These are phyloP conservation scores for Ormyrus rosae DNA, from an alignment of 2,888 invertebrate species.

Conservation along the genomic window DNA sequence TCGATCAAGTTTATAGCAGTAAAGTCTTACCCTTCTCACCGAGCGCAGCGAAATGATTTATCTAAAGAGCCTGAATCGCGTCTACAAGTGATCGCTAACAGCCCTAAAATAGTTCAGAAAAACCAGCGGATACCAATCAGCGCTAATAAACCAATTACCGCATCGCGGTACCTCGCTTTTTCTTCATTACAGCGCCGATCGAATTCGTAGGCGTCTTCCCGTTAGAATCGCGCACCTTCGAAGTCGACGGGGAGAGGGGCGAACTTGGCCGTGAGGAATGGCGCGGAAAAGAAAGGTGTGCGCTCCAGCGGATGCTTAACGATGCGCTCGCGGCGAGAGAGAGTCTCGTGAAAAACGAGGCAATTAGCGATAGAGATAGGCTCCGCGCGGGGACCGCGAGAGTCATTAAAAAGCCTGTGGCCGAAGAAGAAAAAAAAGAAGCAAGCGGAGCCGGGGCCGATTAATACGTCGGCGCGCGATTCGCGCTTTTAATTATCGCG, in stretches of 20 bases:
- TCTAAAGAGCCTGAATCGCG: too few relatives aligned
- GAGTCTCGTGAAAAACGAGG: constrained; percentile 59
- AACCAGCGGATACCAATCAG: background rate
- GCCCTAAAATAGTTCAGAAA: constrained; percentile 10
- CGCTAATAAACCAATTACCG: constrained; percentile 19
- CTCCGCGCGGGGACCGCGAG: constrained; percentile 13
- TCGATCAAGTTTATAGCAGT: too few relatives aligned
- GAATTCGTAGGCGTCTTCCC: background rate
- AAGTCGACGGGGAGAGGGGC: background rate
- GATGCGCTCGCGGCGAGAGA: constrained; percentile 43
- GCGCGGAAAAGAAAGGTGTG: constrained; percentile 3
- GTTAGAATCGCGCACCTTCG: too few relatives aligned
- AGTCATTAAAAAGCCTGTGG: constrained; percentile 25
- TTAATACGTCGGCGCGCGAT: constrained; percentile 44
- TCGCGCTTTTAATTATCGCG: constrained; percentile 49
- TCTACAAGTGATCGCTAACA: too few relatives aligned
- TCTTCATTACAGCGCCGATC: constrained; percentile 14
- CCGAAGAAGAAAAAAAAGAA: constrained; percentile 2
- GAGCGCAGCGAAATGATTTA: too few relatives aligned
- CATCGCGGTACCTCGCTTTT: background rate
- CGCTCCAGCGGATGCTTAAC: constrained; percentile 34
- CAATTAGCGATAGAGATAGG: constrained; percentile 56
- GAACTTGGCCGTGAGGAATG: too few relatives aligned
- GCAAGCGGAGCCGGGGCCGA: constrained; percentile 1
- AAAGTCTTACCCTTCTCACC: too few relatives aligned